Evolutionary conservation across 2,888 invertebrate genomes (phyloP).

Genomic region (Byasa hedistus): DNA sequence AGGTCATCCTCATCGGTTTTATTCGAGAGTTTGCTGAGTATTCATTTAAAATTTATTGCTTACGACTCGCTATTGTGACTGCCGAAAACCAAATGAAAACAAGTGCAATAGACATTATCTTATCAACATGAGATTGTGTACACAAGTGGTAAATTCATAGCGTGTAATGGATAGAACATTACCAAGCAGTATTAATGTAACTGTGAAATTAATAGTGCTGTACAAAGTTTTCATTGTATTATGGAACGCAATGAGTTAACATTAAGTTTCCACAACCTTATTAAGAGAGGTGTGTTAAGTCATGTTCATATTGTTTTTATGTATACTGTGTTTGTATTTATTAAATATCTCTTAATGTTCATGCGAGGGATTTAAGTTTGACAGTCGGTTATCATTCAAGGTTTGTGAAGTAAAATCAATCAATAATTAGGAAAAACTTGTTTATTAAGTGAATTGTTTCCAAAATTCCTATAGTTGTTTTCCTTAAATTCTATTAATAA

Average conservation of each 20-base stretch:
- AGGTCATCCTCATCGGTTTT: conserved; percentile 31
- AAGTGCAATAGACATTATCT: conserved; percentile 52
- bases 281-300: conserved; percentile 62
- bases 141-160: conserved; percentile 68
- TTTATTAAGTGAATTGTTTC: not conserved
- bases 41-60: conserved; percentile 26
- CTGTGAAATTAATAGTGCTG: conserved; percentile 39
- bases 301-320: not conserved
- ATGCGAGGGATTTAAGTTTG: conserved; percentile 24
- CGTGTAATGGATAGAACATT: conserved; percentile 69
- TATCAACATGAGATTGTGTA: conserved; percentile 74
- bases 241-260: conserved; percentile 73
- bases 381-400: conserved; percentile 5
- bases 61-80: conserved; percentile 31
- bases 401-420: conserved; percentile 14
- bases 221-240: conserved; percentile 29
- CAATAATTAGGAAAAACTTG: conserved; percentile 6
- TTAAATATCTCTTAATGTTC: conserved; percentile 30
- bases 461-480: not conserved
- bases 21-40: conserved; percentile 31
- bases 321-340: conserved; percentile 35
- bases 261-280: conserved; percentile 75
- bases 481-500: not conserved
- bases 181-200: conserved; percentile 58
- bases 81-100: conserved; percentile 39